Conservation (phyloP, 2,888 invertebrate species). For the Chloroclysta siterata region DNA sequence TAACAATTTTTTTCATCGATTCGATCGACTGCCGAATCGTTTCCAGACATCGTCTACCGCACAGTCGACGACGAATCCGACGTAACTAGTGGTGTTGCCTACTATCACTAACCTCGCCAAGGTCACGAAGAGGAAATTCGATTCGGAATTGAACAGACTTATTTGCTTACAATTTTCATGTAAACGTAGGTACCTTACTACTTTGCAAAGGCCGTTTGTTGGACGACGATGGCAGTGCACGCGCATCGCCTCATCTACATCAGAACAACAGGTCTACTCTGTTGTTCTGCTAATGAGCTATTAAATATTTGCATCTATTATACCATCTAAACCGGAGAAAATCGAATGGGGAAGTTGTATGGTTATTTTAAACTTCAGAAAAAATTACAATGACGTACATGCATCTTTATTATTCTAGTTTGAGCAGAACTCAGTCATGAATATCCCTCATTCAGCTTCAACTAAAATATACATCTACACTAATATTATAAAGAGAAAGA, state of each 20-base stretch:
- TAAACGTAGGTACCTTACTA: conserved; percentile 31
- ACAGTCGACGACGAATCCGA: background rate
- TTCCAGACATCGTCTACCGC: background rate
- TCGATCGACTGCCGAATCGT: too few species aligned
- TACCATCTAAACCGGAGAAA: conserved; percentile 4
- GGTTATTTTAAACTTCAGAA: background rate
- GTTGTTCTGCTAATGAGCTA: conserved; percentile 34
- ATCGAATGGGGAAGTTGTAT: background rate
- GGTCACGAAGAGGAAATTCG: conserved; percentile 58
- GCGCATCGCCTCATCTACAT: conserved; percentile 59
- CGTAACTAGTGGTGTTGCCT: background rate
- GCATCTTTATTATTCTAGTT: too few species aligned
- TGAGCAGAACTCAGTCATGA: too few species aligned
- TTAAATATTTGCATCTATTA: conserved; percentile 1
- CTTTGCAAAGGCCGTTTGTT: conserved; percentile 47
- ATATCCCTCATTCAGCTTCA: too few species aligned
- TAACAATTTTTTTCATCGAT: too few species aligned
- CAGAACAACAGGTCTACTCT: conserved; percentile 51
- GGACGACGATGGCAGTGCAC: conserved; percentile 50
- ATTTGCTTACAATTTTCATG: conserved; percentile 37
- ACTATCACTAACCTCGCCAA: conserved; percentile 38
- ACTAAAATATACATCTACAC: too few species aligned
- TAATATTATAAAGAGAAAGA: too few species aligned
- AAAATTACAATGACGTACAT: background rate
- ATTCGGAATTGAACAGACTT: conserved; percentile 37